Base-by-base conservation (phyloP, 2,113 vertebrate species). In the Polyodon spathula region DNA sequence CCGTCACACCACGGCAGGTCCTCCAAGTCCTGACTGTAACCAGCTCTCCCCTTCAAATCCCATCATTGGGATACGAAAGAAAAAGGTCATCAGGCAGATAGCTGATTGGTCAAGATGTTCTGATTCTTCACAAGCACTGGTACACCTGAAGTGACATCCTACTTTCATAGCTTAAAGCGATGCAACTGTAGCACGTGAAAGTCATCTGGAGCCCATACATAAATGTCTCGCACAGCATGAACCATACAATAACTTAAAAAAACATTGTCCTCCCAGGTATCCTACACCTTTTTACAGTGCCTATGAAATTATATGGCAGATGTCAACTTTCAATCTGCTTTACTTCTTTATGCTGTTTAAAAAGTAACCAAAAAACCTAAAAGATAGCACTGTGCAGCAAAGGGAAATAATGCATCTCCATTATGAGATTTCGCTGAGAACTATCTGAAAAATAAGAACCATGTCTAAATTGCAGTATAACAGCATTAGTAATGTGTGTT, bases 21-120 rank as follows among this genome's bases (percentile, higher is more conserved):
- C 73, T 79, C 73, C 71, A 58, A 73, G 65, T 74, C 69, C 68
- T 75, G 78, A 84, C 77, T 73, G 77, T 73, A 79, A 86, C 87
- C 85, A 81, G 88, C 76, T 82, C 79, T 81, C 77, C 80, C 88
- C 74, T 89, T 90, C 89, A 88, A 71, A 80, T 85, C 73, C 76
- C 75, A 88, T 90, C 83, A 89, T 4, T 41, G 38, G 68, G 74
- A 61, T 69, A 70, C 69, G 68, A 7, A 8, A 72, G 83, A 84
- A 84, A 89, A 91, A 90, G 89, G 90, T 87, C 87, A 88, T 75
- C 58, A 60, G 78, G 78, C 82, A 84, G 77, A 77, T 73, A 63
- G 76, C 76, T 54, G 75, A 76, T 67, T 64, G 70, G 86, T 78
- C 74, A 67, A 75, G 71, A 69, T 67, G 72, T 69, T 78, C 66